Evolutionary conservation across 2,888 invertebrate species (phyloP), one percentile per base, ranked within the genome.

Genomic region (Oligia fasciuncula): DNA sequence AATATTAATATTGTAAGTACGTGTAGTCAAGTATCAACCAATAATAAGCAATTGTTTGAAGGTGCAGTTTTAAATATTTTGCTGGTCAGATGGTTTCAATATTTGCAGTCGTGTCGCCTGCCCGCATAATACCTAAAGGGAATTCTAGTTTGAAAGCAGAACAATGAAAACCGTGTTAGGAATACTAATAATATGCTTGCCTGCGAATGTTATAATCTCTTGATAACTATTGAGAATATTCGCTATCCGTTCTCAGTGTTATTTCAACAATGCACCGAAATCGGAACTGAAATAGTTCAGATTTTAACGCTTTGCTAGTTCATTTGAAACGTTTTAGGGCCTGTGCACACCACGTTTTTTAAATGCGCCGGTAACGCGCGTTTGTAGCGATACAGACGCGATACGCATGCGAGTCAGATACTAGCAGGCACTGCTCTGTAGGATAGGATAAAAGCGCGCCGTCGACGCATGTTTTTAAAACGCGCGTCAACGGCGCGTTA

Each of bases 121-220:
- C 57, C 67, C 76, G 78, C 66, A 82, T 85, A 84, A 85, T 86
- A 85, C 70, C 81, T 80, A 69, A 81, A 85, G 78, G 75, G 83
- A 85, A 80, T 83, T 85, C 87, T 73, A 80, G 83, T 80, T 78
- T 77, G 75, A 81, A 85, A 81, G 79, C 79, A 85, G 87, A 85
- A 85, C 85, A 85, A 88, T 81, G 85, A 75, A 69, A 75, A 57
- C 67, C 83, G 79, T 85, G 85, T 66, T 83, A 71, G 66, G 85
- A 85, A 88, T 87, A 88, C 68, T 77, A 76, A 84, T 79, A 73
- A 62, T 46, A 72, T 77, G 62, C 68, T 81, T 69, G 70, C 69
- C 43, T 69, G 63, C 49, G 69, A 77, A 85, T 72, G 69, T 73
- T 74, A 80, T 84, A 84, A 70, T 80, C 62, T 77, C 66, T 71